Conservation (phyloP, 2,113 vertebrate species). For the Heterocephalus glaber region DNA sequence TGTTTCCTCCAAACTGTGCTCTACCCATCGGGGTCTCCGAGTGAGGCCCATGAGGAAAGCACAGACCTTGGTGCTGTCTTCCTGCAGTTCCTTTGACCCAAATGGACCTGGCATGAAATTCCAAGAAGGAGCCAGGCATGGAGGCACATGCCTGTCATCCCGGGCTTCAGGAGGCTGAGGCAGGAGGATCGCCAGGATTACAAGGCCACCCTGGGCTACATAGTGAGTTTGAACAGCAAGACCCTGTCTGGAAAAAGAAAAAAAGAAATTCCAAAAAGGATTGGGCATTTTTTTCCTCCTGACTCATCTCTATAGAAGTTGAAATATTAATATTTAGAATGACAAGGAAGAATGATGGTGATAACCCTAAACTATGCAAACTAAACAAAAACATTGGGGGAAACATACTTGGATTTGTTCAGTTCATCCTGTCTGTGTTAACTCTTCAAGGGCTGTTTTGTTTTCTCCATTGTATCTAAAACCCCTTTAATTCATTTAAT, state of each 20-base stretch:
- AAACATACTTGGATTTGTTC: not conserved
- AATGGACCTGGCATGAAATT: not conserved
- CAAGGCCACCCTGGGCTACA: too few relatives aligned
- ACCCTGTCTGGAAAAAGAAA: too few relatives aligned
- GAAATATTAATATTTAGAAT: not conserved
- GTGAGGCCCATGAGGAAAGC: slow-evolving; percentile 29
- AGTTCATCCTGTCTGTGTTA: not conserved
- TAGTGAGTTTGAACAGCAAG: too few relatives aligned
- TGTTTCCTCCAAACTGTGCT: slow-evolving; percentile 52
- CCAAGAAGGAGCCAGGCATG: slow-evolving; percentile 20
- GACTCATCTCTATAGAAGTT: slow-evolving; percentile 17
- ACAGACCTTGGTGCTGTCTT: not conserved
- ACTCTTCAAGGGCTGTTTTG: slow-evolving; percentile 74
- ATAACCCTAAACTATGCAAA: not conserved
- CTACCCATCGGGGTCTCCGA: too few relatives aligned
- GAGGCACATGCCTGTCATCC: too few relatives aligned
- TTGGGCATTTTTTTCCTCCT: not conserved
- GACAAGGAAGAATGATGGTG: slow-evolving; percentile 52
- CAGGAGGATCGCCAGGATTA: too few relatives aligned
- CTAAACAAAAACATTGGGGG: not conserved
- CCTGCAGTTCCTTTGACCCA: not conserved
- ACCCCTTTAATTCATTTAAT: slow-evolving; percentile 89
- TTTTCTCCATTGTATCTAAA: slow-evolving; percentile 77
- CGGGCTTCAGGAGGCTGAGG: too few relatives aligned
- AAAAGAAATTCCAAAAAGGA: too few relatives aligned